These are phyloP conservation scores for Aplodontia rufa DNA, from an alignment of 2,113 vertebrate genomes.

Conservation along the genomic window DNA sequence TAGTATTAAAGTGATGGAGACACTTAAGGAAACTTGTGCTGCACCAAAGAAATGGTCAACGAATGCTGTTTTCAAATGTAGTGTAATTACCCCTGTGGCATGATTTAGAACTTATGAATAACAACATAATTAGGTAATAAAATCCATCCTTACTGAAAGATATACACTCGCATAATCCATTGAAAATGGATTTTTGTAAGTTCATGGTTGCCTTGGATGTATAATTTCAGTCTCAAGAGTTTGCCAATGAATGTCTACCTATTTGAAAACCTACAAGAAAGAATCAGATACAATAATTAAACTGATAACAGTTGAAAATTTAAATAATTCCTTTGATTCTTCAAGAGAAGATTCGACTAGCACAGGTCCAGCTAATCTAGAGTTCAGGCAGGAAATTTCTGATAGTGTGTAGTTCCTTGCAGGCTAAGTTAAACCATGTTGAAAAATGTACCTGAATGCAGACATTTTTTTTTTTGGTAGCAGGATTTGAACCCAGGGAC, in stretches of 20 bases:
- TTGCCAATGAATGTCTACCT: background rate
- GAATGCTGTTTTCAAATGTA: background rate
- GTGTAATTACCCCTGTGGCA: background rate
- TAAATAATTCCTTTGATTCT: conserved; percentile 24
- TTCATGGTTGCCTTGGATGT: background rate
- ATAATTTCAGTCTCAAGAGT: background rate
- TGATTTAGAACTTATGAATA: background rate
- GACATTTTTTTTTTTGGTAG: too few species aligned
- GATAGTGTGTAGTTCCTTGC: background rate
- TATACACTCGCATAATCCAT: background rate
- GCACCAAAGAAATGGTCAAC: background rate
- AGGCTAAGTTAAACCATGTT: background rate
- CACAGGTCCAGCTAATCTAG: background rate
- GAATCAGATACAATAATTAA: background rate
- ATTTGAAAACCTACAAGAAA: background rate
- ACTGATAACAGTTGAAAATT: background rate
- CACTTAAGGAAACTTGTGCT: background rate
- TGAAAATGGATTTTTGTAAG: background rate
- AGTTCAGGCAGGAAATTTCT: background rate
- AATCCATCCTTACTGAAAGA: background rate
- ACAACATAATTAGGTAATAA: background rate
- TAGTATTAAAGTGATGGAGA: background rate
- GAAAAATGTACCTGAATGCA: background rate
- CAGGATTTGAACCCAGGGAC: too few species aligned
- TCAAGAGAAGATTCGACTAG: background rate